These are phyloP conservation scores for Oncorhynchus gorbuscha DNA, from an alignment of 2,113 vertebrate genomes.

Conservation along the genomic window DNA sequence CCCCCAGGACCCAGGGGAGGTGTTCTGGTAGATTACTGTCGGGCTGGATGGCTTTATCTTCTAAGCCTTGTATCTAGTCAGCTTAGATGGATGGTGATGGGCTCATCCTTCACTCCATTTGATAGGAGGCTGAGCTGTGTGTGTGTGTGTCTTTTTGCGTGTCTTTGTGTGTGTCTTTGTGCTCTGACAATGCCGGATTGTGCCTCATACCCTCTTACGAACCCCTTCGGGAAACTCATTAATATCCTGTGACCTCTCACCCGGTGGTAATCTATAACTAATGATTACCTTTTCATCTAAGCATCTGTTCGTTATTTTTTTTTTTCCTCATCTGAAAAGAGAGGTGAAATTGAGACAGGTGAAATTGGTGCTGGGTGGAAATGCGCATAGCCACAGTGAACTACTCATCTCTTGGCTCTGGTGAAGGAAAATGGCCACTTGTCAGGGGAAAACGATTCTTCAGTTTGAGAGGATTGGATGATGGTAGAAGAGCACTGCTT, in stretches of 20 bases:
- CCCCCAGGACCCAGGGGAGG: not conserved
- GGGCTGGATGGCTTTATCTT: not conserved
- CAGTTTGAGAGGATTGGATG: constrained; percentile 21
- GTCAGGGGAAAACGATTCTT: constrained; percentile 17
- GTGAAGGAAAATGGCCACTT: not conserved
- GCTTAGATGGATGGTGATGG: not conserved
- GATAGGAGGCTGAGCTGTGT: too few relatives aligned
- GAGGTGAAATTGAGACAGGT: not conserved
- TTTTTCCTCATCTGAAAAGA: not conserved
- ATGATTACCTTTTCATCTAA: not conserved
- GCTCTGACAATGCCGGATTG: not conserved
- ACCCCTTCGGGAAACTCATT: not conserved
- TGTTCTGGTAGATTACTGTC: too few relatives aligned
- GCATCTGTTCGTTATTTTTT: not conserved
- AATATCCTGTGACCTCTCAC: not conserved
- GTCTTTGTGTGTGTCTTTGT: not conserved
- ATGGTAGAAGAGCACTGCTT: constrained; percentile 15
- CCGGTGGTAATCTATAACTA: not conserved
- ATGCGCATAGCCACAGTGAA: not conserved
- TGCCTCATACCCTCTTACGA: not conserved
- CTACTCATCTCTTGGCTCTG: too few relatives aligned
- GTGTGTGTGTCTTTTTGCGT: too few relatives aligned
- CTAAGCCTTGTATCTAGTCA: constrained; percentile 1
- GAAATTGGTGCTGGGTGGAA: not conserved
- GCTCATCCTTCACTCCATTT: not conserved